Percentiles rank a stretch among this genome's conserved stretches.
Conservation (phyloP, 2,888 invertebrate genomes). For the Prenolepis imparis region DNA sequence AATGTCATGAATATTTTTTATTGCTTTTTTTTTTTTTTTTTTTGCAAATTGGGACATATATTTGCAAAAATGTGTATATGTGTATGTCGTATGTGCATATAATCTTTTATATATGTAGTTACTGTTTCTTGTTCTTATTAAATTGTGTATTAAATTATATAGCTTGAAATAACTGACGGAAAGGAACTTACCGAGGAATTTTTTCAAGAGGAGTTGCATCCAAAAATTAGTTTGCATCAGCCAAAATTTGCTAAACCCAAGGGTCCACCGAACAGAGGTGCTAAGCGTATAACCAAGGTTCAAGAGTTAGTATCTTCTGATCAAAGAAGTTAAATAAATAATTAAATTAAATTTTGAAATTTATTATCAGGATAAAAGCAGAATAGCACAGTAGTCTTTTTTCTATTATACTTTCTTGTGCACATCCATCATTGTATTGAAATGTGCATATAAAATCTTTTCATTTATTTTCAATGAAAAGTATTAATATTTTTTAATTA, state of each 20-base stretch:
- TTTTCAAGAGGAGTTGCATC: conserved; percentile 97
- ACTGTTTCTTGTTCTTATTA: conserved; percentile 35
- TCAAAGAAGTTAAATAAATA: conserved; percentile 76
- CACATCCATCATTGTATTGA: conserved; percentile 30
- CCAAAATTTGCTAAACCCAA: conserved; percentile 98
- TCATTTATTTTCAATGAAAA: conserved; percentile 30
- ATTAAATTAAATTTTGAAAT: conserved; percentile 32
- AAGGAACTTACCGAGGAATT: conserved; percentile 96
- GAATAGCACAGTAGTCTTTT: conserved; percentile 21
- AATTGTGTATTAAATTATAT: conserved; percentile 81
- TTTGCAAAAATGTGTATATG: neutral
- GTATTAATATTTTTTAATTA: conserved; percentile 34
- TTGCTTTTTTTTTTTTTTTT: too few species aligned
- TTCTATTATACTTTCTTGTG: conserved; percentile 46
- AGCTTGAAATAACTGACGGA: conserved; percentile 97
- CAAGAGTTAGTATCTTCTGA: conserved; percentile 80
- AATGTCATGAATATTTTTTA: too few species aligned
- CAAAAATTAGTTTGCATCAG: conserved; percentile 94
- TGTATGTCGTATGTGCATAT: neutral
- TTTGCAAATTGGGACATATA: neutral
- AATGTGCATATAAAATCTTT: conserved; percentile 7
- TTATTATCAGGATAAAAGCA: conserved; percentile 49
- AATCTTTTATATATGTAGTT: neutral
- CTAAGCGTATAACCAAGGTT: conserved; percentile 93
- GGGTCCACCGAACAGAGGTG: conserved; percentile 97